These are phyloP conservation scores for Chrysemys picta DNA, from an alignment of 2,113 vertebrate genomes.

Conservation along the genomic window DNA sequence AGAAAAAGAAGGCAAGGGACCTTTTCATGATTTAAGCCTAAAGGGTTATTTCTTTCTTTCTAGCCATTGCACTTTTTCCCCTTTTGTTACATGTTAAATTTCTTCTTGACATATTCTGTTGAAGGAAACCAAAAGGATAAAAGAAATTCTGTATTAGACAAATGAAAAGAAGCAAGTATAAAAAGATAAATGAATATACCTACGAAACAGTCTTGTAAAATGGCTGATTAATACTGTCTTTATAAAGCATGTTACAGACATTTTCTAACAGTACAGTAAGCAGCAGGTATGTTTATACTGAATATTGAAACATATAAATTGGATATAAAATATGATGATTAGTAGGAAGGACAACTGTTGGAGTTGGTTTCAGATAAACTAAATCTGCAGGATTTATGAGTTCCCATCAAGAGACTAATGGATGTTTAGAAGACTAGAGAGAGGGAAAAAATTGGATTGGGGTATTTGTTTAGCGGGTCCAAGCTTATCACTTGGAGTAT, in stretches of 20 bases:
- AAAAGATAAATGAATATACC: constrained; percentile 55
- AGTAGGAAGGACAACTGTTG: constrained; percentile 64
- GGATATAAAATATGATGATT: constrained; percentile 68
- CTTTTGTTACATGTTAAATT: constrained; percentile 40
- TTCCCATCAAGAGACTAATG: constrained; percentile 63
- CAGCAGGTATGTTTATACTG: constrained; percentile 40
- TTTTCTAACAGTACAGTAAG: constrained; percentile 27
- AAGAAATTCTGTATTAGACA: constrained; percentile 56
- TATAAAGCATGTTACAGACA: constrained; percentile 9
- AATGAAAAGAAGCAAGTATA: constrained; percentile 47
- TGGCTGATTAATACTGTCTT: constrained; percentile 52
- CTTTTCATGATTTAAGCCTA: constrained; percentile 34
- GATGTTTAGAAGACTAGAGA: constrained; percentile 54
- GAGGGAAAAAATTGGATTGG: constrained; percentile 59
- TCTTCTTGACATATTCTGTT: constrained; percentile 10
- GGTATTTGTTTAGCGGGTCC: constrained; percentile 67
- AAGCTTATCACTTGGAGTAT: constrained; percentile 63
- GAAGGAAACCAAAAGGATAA: constrained; percentile 55
- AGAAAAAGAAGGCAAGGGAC: constrained; percentile 43
- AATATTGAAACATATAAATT: constrained; percentile 67
- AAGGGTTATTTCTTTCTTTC: constrained; percentile 6
- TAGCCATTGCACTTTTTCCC: not conserved
- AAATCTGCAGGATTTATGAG: constrained; percentile 72
- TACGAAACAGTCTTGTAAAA: constrained; percentile 47
- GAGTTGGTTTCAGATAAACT: constrained; percentile 67